Conservation (phyloP, 2,113 vertebrate species). For the Caracal caracal region DNA sequence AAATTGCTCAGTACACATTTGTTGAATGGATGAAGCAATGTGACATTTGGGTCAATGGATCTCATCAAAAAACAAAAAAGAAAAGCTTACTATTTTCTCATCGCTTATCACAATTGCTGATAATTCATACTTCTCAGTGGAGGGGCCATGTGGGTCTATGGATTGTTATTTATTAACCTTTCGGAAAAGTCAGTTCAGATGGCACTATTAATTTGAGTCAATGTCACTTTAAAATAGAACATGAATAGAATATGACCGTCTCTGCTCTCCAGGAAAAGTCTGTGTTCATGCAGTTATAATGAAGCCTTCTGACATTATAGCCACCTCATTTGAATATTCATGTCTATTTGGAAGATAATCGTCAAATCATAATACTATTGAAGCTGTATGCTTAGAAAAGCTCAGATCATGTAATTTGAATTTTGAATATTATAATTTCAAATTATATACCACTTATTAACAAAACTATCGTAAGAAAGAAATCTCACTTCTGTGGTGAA, state of each 20-base stretch:
- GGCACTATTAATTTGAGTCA: neutral
- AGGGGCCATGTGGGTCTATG: too few species aligned
- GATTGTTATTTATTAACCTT: neutral
- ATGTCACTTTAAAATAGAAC: neutral
- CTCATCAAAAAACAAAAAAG: neutral
- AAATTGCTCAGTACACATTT: neutral
- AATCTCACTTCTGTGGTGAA: neutral
- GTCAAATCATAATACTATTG: neutral
- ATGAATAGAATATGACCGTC: neutral
- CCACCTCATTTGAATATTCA: neutral
- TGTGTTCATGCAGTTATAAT: neutral
- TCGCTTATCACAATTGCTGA: neutral
- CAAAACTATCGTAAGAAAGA: neutral
- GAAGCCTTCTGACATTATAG: neutral
- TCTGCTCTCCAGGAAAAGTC: neutral
- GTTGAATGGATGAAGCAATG: neutral
- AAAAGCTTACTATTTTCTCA: neutral
- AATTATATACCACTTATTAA: neutral
- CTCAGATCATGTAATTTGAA: neutral
- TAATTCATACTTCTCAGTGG: neutral
- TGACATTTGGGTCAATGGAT: neutral
- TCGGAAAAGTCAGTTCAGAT: neutral
- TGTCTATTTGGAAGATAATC: neutral
- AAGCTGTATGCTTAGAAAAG: neutral
- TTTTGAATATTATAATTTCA: conserved; percentile 35